Percentiles rank a stretch among this genome's conserved stretches.
Conservation (phyloP, 2,888 invertebrate species). For the Belgica antarctica region DNA sequence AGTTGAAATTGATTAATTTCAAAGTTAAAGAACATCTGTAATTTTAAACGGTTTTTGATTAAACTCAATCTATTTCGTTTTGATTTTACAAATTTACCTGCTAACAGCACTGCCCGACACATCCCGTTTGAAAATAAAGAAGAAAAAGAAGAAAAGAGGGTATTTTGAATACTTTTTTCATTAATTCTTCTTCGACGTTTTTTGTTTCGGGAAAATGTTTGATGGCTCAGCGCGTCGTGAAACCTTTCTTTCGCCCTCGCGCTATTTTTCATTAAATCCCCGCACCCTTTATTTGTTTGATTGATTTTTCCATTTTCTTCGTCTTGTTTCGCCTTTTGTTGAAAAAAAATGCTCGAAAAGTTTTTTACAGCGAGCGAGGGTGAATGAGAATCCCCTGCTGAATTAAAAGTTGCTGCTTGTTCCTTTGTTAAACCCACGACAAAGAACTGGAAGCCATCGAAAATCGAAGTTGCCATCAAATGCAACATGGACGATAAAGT, state of each 20-base stretch:
- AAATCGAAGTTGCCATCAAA: neutral
- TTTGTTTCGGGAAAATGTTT: neutral
- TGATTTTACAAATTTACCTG: no score
- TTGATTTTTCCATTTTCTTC: conserved; percentile 18
- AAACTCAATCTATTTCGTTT: no score
- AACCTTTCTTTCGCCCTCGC: neutral
- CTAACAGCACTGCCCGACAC: no score
- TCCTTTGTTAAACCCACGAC: neutral
- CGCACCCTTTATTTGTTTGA: conserved; percentile 16
- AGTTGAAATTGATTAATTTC: no score
- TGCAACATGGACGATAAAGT: neutral
- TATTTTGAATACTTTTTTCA: neutral
- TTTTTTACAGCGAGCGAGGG: neutral
- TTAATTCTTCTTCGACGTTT: neutral
- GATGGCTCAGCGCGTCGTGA: conserved; percentile 3
- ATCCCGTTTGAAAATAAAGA: conserved; percentile 2
- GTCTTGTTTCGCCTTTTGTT: conserved; percentile 11
- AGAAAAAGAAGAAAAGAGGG: neutral
- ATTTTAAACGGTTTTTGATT: no score
- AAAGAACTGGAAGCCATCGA: neutral
- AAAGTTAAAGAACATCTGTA: no score
- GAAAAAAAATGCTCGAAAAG: neutral
- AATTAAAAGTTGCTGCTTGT: conserved; percentile 19
- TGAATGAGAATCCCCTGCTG: no score
- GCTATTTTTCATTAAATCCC: conserved; percentile 22